Base-by-base conservation (phyloP, 2,113 vertebrate species). In the Pterocles gutturalis region DNA sequence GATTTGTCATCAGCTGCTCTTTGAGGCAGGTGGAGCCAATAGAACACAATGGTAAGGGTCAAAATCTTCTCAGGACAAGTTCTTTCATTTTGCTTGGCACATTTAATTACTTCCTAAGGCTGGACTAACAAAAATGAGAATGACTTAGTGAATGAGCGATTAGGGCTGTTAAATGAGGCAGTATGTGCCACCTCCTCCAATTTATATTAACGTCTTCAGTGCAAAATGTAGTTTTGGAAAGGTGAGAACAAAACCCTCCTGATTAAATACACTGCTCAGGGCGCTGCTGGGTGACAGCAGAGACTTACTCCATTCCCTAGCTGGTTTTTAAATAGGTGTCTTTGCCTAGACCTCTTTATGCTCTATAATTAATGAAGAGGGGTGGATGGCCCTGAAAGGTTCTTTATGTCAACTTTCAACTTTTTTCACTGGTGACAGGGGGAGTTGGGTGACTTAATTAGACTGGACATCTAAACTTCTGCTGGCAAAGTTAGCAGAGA, bases 351-450 rank as follows among this genome's bases (percentile, higher is more conserved):
- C 38, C 12, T 70, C n/a, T 90, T 83, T 66, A 36, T 53, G 36
- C 31, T 92, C 7, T 66, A 28, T 48, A 93, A 81, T 85, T 49
- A 76, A 17, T 45, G 29, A 15, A 82, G 34, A 60, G 10, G 10
- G 16, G 8, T 55, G 38, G 60, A 92, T 73, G 26, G 41, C 67
- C 71, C 67, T 75, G 45, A 75, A 87, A 89, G 18, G 11, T 84
- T 55, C 70, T 94, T 83, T 94, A 81, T 89, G 53, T 94, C 80
- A 96, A 66, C 36, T 90, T 92, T 83, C 79, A 77, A 55, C 28
- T 92, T 24, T 28, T 92, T 95, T n/a, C 15, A 24, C 24, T 62
- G 64, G 15, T 95, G 83, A 81, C 80, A 81, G 69, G 29, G 10
- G 3, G 22, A 89, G 49, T 19, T 81, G 54, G 55, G 83, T 89